Conservation (phyloP, 2,888 invertebrate genomes). For the Eudasyphora cyanicolor region DNA sequence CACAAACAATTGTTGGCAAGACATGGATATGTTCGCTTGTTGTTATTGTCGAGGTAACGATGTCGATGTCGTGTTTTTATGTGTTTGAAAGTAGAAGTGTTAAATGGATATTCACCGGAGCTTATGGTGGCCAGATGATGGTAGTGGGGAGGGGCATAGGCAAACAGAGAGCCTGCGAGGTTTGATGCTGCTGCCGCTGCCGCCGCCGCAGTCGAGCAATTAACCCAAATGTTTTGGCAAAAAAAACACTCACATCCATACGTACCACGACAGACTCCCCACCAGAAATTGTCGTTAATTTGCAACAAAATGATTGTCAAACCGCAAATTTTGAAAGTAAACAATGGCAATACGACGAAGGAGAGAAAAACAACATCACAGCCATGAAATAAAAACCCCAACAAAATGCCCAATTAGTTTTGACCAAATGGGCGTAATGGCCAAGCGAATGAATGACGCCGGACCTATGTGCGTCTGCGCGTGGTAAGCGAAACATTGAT, state of each 20-base stretch:
- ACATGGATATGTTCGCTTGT: neutral
- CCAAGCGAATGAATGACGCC: neutral
- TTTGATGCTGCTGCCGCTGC: neutral
- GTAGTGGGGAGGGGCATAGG: neutral
- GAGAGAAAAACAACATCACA: neutral
- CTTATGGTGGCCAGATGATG: neutral
- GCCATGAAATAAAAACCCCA: slow-evolving; percentile 3
- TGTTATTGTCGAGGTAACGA: neutral
- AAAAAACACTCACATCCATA: slow-evolving; percentile 37
- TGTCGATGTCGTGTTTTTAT: slow-evolving; percentile 1
- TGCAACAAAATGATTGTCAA: slow-evolving; percentile 58
- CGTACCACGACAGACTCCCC: slow-evolving; percentile 24
- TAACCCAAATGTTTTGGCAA: slow-evolving; percentile 56
- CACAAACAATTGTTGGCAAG: neutral
- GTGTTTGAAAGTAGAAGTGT: slow-evolving; percentile 59
- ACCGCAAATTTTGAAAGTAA: slow-evolving; percentile 32
- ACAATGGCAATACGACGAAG: slow-evolving; percentile 12
- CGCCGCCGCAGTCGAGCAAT: slow-evolving; percentile 53
- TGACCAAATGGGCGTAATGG: slow-evolving; percentile 50
- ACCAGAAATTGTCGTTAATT: slow-evolving; percentile 55
- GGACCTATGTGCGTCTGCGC: neutral
- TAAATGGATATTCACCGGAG: slow-evolving; percentile 25
- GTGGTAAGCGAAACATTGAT: slow-evolving; percentile 31
- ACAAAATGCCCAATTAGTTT: slow-evolving; percentile 61
- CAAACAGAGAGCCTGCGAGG: neutral